Base-by-base conservation (phyloP, 2,113 vertebrate species). In the Cyprichromis sp. region DNA sequence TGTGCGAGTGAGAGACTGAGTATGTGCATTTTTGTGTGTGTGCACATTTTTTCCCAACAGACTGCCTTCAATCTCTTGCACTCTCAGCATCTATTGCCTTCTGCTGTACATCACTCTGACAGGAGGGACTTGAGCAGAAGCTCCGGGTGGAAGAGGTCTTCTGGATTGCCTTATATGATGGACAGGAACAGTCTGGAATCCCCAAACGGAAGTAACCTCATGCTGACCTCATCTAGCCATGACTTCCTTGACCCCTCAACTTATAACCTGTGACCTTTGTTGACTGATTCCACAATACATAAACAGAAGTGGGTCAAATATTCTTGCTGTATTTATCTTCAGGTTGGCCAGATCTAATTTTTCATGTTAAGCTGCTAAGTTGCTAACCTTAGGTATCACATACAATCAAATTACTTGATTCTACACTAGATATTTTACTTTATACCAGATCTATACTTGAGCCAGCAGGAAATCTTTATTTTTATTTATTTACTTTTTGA, bases 101-200 rank as follows among this genome's bases (percentile, higher is more conserved):
- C 93, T 92, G 93, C 88, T 86, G 90, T 94, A 83, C 86, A 93
- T 95, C 93, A 95, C 85, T 45, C 59, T 93, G 94, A 95, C 94
- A 93, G 92, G 88, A 81, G 88, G 86, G 88, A 82, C 88, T 83
- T 8, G 12, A 82, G 79, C 86, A 54, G 91, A 89, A 87, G 84
- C 87, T 87, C 84, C 1, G 87, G 91, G 89, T 93, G 87, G 88
- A 82, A 89, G 73, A 94, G 91, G 91, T 87, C 90, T 50, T 61
- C 47, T 34, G 66, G 89, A 87, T 83, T 80, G 63, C 80, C 91
- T 84, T 26, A 52, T 85, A 85, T 94, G 93, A 94, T 87, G 85
- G 94, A 95, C 91, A 91, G 83, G 84, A 93, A 91, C 86, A 88
- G 88, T 86, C 83, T 81, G 86, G 89, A 89, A 89, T 94, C 88